Percentiles rank a stretch among this genome's conserved stretches.
These are phyloP conservation scores for Hemichromis elongatus DNA, from an alignment of 2,113 vertebrate genomes.

Conservation along the genomic window DNA sequence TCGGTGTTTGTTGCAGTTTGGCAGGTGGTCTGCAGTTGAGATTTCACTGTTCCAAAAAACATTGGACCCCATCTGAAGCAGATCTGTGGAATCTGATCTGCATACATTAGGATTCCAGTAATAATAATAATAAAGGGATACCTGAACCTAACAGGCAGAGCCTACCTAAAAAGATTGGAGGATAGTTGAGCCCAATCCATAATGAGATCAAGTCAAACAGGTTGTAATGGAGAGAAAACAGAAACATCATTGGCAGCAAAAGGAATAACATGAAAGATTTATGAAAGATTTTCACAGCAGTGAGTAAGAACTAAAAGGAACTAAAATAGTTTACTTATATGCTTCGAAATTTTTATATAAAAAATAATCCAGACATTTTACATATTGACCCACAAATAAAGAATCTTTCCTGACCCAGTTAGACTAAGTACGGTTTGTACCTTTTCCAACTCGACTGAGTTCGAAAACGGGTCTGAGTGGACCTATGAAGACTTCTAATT, in stretches of 20 bases:
- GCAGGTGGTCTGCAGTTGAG: not conserved
- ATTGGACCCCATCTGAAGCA: not conserved
- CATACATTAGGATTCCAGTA: not conserved
- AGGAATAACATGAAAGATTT: not conserved
- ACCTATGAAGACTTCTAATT: not conserved
- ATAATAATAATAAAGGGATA: not conserved
- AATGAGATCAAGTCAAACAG: not conserved
- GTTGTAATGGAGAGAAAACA: not conserved
- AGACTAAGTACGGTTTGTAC: not conserved
- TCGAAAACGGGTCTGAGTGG: accelerated
- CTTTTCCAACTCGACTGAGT: not conserved
- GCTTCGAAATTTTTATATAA: not conserved
- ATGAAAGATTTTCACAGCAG: not conserved
- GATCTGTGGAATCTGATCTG: not conserved
- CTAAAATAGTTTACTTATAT: not conserved
- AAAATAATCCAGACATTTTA: not conserved
- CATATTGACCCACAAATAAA: not conserved
- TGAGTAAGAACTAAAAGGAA: not conserved
- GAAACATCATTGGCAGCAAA: not conserved
- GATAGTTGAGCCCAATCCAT: not conserved
- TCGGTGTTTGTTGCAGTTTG: not conserved
- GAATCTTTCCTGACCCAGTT: not conserved
- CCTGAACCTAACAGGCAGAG: not conserved
- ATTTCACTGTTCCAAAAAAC: not conserved
- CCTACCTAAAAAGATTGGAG: not conserved